Conservation (phyloP, 2,113 vertebrate genomes). For the Zapus hudsonius region DNA sequence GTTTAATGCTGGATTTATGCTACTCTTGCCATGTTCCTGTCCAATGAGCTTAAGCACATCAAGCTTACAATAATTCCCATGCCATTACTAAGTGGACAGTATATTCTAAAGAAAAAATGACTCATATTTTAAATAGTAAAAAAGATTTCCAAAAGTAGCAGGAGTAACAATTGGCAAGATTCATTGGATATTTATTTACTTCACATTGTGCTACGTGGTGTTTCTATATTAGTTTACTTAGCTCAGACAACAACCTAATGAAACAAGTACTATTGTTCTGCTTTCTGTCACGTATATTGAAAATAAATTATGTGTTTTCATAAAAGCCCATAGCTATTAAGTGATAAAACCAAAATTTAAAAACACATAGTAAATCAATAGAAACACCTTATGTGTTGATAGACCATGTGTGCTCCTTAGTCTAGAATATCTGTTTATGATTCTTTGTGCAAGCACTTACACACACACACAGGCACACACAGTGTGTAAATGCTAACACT, state of each 20-base stretch:
- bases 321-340: neutral
- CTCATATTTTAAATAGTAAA: conserved; percentile 1
- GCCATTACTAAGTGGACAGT: neutral
- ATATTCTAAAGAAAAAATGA: neutral
- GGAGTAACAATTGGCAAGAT: neutral
- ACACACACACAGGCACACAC: neutral
- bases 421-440: neutral
- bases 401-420: neutral
- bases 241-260: neutral
- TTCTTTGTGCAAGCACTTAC: too few species aligned
- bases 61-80: neutral
- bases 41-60: neutral
- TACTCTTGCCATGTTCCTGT: neutral
- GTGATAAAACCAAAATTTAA: neutral
- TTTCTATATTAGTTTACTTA: neutral
- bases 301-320: neutral
- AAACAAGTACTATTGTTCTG: neutral
- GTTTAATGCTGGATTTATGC: neutral
- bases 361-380: neutral
- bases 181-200: neutral
- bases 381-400: neutral
- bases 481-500: neutral
- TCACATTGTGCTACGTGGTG: neutral
- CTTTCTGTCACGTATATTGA: neutral
- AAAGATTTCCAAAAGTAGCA: neutral